Evolutionary conservation across 2,888 invertebrate genomes (phyloP).

Genomic region (Papilio elwesi): DNA sequence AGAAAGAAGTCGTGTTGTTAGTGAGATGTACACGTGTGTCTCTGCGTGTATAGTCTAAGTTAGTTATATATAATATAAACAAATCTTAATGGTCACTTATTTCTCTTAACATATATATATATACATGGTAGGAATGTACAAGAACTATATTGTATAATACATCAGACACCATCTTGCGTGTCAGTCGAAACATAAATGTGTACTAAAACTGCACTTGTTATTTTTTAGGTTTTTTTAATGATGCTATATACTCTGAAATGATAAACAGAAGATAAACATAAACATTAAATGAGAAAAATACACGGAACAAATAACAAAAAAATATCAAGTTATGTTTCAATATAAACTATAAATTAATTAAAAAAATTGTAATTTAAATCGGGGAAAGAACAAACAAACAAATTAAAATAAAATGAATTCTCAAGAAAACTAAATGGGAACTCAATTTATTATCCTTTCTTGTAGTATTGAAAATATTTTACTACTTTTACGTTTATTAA

Average conservation of each 20-base stretch:
- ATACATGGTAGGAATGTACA: slow-evolving; percentile 48
- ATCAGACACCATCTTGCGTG: slow-evolving; percentile 45
- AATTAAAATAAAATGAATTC: too few relatives aligned
- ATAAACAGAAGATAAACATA: slow-evolving; percentile 65
- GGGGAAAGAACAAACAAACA: too few relatives aligned
- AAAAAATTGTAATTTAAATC: too few relatives aligned
- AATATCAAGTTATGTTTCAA: not conserved
- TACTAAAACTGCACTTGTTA: slow-evolving; percentile 59
- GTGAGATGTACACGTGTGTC: too few relatives aligned
- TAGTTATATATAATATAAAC: too few relatives aligned
- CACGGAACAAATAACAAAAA: slow-evolving; percentile 17
- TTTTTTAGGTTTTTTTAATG: slow-evolving; percentile 79
- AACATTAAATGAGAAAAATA: slow-evolving; percentile 36
- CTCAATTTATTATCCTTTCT: too few relatives aligned
- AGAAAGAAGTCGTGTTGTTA: too few relatives aligned
- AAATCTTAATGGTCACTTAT: not conserved
- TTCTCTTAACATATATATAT: slow-evolving; percentile 15
- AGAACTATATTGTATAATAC: slow-evolving; percentile 27
- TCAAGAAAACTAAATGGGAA: too few relatives aligned
- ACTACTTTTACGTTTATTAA: too few relatives aligned
- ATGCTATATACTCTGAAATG: slow-evolving; percentile 80
- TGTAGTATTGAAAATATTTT: too few relatives aligned
- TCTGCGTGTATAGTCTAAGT: too few relatives aligned
- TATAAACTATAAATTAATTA: too few relatives aligned
- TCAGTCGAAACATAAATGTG: slow-evolving; percentile 44